Percentiles rank a stretch among this genome's conserved stretches.
phyloP scores from a whole-genome alignment of 2,797 vertebrate genomes.

The Falco novaeseelandiae region DNA sequence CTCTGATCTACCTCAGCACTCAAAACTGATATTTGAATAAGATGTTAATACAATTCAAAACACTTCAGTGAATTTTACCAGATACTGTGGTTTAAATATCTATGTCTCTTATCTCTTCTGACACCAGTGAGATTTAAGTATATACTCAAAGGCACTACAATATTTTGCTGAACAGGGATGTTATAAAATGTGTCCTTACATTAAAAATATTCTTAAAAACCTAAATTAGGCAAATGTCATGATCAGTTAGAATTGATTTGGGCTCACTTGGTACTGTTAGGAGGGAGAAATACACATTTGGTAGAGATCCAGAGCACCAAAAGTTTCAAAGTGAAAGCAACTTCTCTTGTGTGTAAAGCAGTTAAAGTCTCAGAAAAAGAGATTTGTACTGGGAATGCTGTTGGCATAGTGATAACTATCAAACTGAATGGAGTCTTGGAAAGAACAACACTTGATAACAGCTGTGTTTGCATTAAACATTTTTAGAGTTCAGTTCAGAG shows the following conservation, averaged over 20 bases:
- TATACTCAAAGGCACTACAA: not conserved
- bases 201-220: not conserved
- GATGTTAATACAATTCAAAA: not conserved
- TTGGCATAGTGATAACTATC: constrained; percentile 67
- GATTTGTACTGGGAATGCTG: constrained; percentile 42
- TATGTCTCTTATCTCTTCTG: not conserved
- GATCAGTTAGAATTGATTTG: not conserved
- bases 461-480: constrained; percentile 74
- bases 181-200: not conserved
- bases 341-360: not conserved
- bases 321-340: not conserved
- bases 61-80: not conserved
- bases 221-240: not conserved
- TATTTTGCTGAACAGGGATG: not conserved
- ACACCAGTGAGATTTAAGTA: not conserved
- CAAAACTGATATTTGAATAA: not conserved
- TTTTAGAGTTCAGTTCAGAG: constrained; percentile 74
- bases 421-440: constrained; percentile 71
- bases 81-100: not conserved
- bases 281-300: not conserved
- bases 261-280: not conserved
- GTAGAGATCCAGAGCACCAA: not conserved
- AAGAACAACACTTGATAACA: constrained; percentile 73
- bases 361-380: constrained; percentile 23
- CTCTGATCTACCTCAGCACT: not conserved